These are phyloP conservation scores for Perizoma affinitatum DNA, from an alignment of 2,888 invertebrate genomes.

Conservation along the genomic window DNA sequence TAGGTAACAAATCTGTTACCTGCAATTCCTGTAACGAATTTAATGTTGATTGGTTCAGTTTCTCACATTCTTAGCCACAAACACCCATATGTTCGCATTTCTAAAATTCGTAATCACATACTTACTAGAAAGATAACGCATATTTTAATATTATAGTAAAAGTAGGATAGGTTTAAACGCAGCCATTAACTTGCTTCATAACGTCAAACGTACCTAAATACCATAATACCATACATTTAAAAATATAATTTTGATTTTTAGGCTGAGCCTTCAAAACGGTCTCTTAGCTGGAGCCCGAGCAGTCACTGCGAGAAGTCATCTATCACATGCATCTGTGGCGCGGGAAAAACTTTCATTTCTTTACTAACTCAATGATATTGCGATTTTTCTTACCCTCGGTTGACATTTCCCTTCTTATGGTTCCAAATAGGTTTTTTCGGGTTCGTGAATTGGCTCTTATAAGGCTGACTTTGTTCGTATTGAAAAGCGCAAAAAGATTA, in stretches of 20 bases:
- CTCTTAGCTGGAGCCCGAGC: slow-evolving; percentile 12
- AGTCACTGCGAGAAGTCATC: slow-evolving; percentile 50
- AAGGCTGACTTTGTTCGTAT: background rate
- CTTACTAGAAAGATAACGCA: too few relatives aligned
- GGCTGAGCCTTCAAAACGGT: too few relatives aligned
- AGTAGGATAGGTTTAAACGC: background rate
- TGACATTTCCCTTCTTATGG: slow-evolving; percentile 46
- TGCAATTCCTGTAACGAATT: too few relatives aligned
- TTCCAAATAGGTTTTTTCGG: slow-evolving; percentile 32
- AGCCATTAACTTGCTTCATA: slow-evolving; percentile 10
- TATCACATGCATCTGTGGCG: slow-evolving; percentile 70
- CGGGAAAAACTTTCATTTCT: slow-evolving; percentile 57
- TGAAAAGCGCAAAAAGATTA: background rate
- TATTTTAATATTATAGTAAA: background rate
- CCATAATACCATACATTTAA: too few relatives aligned
- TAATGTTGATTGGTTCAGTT: too few relatives aligned
- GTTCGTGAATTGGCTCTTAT: background rate
- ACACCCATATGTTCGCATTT: too few relatives aligned
- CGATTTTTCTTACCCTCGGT: slow-evolving; percentile 56
- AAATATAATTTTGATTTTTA: too few relatives aligned
- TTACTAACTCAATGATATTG: slow-evolving; percentile 69
- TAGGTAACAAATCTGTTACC: too few relatives aligned
- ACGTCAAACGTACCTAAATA: slow-evolving; percentile 32
- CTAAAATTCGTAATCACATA: background rate
- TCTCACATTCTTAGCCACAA: too few relatives aligned